Base-by-base conservation (phyloP, 2,113 vertebrate genomes). In the Anseranas semipalmata region DNA sequence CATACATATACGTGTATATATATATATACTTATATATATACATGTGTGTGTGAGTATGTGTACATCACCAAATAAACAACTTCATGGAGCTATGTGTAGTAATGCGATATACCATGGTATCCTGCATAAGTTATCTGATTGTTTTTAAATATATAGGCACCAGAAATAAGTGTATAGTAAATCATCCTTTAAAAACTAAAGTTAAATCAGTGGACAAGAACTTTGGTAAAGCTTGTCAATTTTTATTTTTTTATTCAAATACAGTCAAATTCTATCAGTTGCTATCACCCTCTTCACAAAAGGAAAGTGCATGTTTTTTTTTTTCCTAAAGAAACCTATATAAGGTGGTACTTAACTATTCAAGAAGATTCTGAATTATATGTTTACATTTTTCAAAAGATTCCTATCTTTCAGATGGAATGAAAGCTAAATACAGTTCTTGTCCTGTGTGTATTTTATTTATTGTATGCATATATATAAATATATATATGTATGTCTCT, bases 171-270 rank as follows among this genome's bases (percentile, higher is more conserved):
- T 91, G 89, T 90, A 90, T 56, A 84, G 71, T 58, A 93, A 78
- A 94, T 68, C 32, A 96, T 94, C 88, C 89, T 92, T 95, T 65
- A 70, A 91, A 95, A 95, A 94, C 70, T 83, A 90, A 62, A 93
- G 76, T 95, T 95, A 94, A 96, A 96, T 94, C 71, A 97, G 93
- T 50, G 86, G 97, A 95, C 96, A 97, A 97, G 85, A 97, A 98
- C 96, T 98, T 98, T 96, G 94, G 87, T 97, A 98, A 98, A 98
- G 97, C 96, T 94, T 80, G 87, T 91, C 96, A 90, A 87, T 88
- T 91, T 94, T 90, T 91, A 90, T 95, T 91, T 91, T 85, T 70
- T 52, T 75, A 66, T 89, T 95, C 66, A 93, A 92, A 95, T 95
- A 96, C 89, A 96, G 81, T 92, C 87, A 75, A 71, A 75, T 45